Evolutionary conservation across 2,797 vertebrate genomes (phyloP).

Genomic region (Pipistrellus pygmaeus): DNA sequence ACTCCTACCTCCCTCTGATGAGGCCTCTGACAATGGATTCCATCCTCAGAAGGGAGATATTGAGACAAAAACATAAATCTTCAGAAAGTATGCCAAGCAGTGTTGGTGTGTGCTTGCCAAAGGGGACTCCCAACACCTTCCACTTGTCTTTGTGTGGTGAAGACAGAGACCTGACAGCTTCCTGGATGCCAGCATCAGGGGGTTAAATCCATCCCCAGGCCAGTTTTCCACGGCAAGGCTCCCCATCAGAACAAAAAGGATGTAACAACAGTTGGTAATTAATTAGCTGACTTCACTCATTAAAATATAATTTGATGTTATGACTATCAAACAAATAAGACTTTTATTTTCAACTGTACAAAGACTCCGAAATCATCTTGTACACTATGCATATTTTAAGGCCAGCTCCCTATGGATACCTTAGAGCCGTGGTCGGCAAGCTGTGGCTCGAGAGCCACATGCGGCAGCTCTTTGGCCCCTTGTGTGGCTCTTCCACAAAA

Average conservation of each 20-base stretch:
- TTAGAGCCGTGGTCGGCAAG: no score
- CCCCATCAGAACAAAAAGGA: conserved; percentile 25
- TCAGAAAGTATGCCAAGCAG: neutral
- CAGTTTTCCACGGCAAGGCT: neutral
- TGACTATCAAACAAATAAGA: neutral
- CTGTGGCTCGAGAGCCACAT: no score
- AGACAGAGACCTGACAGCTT: neutral
- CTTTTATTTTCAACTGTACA: neutral
- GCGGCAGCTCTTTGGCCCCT: no score
- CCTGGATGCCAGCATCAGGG: neutral
- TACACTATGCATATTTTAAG: neutral
- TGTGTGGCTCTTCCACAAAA: no score
- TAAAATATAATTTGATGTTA: neutral
- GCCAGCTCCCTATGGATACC: neutral
- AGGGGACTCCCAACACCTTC: neutral
- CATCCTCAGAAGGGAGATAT: neutral
- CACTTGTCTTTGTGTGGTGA: neutral
- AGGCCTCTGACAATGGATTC: neutral
- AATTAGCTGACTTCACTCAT: conserved; percentile 16
- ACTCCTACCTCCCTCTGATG: neutral
- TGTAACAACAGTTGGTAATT: neutral
- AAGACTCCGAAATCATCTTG: neutral
- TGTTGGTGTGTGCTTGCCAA: neutral
- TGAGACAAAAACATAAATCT: conserved; percentile 41
- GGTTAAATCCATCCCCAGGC: neutral